Percentiles rank a stretch among this genome's conserved stretches.
Evolutionary conservation across 2,797 vertebrate species (phyloP).

Genomic region (Clamator glandarius): DNA sequence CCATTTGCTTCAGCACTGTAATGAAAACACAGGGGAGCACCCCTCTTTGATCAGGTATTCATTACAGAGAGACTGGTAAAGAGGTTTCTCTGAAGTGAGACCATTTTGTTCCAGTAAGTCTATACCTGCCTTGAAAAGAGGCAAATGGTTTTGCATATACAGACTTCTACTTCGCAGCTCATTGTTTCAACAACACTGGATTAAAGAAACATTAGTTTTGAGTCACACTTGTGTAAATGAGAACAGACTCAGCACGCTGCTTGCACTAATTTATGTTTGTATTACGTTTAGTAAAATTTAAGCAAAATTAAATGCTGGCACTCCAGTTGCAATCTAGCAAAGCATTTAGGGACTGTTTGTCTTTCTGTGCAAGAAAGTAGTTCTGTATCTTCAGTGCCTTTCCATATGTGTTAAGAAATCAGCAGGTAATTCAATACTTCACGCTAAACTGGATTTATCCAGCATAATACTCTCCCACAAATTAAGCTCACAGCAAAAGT

Average conservation of each 20-base stretch:
- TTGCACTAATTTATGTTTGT: not conserved
- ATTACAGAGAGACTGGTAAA: conserved; percentile 66
- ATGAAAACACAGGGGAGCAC: conserved; percentile 70
- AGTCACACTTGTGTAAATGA: not conserved
- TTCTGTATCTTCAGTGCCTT: not conserved
- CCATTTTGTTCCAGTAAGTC: conserved; percentile 63
- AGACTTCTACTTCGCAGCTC: not conserved
- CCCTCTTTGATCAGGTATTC: conserved; percentile 71
- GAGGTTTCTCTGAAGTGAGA: conserved; percentile 44
- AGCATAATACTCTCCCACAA: not conserved
- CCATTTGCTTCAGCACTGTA: conserved; percentile 72
- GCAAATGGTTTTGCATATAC: not conserved
- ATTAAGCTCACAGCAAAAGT: not conserved
- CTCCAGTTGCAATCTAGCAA: not conserved
- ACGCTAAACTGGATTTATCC: not conserved
- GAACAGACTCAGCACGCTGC: not conserved
- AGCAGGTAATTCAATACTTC: not conserved
- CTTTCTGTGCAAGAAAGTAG: not conserved
- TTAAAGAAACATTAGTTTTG: not conserved
- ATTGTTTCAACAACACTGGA: not conserved
- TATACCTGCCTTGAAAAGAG: not conserved
- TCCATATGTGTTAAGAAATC: not conserved
- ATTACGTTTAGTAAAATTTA: not conserved
- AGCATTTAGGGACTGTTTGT: not conserved
- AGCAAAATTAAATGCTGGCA: conserved; percentile 12